These are phyloP conservation scores for Coptodon rendalli DNA, from an alignment of 2,113 vertebrate species.

Conservation along the genomic window DNA sequence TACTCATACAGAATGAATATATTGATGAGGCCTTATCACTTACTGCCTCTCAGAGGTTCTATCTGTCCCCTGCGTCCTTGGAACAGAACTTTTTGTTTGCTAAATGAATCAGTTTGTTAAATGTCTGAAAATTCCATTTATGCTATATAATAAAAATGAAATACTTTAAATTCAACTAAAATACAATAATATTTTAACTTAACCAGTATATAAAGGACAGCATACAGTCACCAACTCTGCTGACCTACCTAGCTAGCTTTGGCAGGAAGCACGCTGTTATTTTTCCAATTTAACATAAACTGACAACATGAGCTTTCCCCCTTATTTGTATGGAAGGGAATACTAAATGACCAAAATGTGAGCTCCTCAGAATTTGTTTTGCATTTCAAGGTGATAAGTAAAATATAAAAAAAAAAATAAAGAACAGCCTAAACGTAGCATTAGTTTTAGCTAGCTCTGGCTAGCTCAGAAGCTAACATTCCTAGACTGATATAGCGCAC, in stretches of 20 bases:
- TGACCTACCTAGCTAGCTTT: not conserved
- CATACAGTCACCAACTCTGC: not conserved
- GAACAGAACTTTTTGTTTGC: slow-evolving; percentile 13
- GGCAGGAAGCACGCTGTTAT: not conserved
- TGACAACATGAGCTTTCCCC: not conserved
- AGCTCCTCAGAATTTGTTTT: not conserved
- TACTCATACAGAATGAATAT: slow-evolving; percentile 29
- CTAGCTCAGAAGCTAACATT: not conserved
- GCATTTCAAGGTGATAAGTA: not conserved
- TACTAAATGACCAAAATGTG: not conserved
- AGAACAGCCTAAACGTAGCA: not conserved
- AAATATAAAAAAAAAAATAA: fast-evolving
- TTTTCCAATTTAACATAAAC: not conserved
- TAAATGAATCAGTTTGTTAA: slow-evolving; percentile 31
- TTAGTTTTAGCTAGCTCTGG: not conserved
- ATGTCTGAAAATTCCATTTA: slow-evolving; percentile 24
- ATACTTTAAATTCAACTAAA: not conserved
- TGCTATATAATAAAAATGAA: not conserved
- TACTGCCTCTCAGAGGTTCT: not conserved
- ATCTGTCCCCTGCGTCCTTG: slow-evolving; percentile 22
- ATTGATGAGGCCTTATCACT: slow-evolving; percentile 30
- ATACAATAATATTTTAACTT: not conserved
- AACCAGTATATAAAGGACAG: not conserved
- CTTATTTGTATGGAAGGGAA: not conserved
- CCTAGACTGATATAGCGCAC: not conserved